Evolutionary conservation across 2,797 vertebrate genomes (phyloP), one percentile per base, ranked within the genome.

Genomic region (Cetoscarus ocellatus): DNA sequence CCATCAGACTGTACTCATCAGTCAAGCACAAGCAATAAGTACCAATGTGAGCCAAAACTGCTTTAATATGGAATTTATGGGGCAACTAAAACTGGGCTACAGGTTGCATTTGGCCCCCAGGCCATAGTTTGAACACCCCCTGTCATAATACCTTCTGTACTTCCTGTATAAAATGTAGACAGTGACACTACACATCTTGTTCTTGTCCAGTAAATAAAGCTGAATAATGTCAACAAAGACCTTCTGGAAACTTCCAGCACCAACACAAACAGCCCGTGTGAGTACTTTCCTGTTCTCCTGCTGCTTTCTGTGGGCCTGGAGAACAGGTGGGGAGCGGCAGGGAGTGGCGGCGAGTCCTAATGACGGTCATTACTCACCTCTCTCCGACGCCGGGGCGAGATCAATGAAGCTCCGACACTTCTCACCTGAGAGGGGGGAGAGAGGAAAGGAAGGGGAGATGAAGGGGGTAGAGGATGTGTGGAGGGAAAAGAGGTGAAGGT

Each of bases 361-460:
- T 86, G 90, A 90, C 45, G 10, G 48, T 79, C 92, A 92, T 85
- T 67, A 93, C 96, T 96, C 94, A 98, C 97, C 96, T 95, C 96
- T 96, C 90, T 99, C 98, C 1, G 97, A 99, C 3, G 97, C 98
- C 0, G 98, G 98, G 79, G 98, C 97, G 87, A 99, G 93, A 94
- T 99, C 98, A 87, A 99, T 98, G 94, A 99, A 99, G 92, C 97
- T 98, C 89, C 97, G 95, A 80, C 98, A 99, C 94, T 94, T 98
- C 90, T 99, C 98, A 95, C 97, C 98, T 99, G 90, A 71, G 91
- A 94, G 62, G 56, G 67, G 47, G 40, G 56, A 14, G 12, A 18
- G 51, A 11, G 15, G 43, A 11, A 11, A 8, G 27, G 14, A 3
- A 1, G 11, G 34, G 10, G 14, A 8, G 3, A 4, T 50, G 7